Percentiles rank a stretch among this genome's conserved stretches.
phyloP scores from a whole-genome alignment of 2,888 invertebrate genomes.

The Tenthredo livida region DNA sequence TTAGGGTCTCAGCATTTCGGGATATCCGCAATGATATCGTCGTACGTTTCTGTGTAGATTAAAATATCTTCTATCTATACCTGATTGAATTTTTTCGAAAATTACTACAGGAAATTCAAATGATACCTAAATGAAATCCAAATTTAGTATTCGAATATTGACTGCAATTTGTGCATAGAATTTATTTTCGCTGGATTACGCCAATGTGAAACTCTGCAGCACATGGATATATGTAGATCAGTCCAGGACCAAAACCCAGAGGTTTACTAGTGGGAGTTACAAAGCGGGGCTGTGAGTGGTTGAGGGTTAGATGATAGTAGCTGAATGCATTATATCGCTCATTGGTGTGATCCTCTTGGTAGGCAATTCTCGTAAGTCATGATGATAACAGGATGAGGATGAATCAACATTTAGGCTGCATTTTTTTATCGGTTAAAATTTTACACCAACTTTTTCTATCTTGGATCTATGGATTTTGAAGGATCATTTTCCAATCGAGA shows the following conservation, averaged over 20 bases:
- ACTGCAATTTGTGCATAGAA: background rate
- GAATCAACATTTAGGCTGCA: background rate
- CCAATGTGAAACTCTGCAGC: slow-evolving; percentile 8
- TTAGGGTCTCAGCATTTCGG: background rate
- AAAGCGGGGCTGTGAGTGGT: slow-evolving; percentile 51
- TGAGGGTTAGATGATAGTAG: slow-evolving; percentile 49
- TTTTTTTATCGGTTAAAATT: background rate
- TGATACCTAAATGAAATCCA: background rate
- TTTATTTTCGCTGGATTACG: background rate
- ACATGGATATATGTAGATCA: slow-evolving; percentile 3
- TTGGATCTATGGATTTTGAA: background rate
- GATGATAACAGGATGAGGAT: slow-evolving; percentile 8
- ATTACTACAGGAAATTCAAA: background rate
- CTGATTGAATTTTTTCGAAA: background rate
- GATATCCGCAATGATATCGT: background rate
- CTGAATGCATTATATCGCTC: slow-evolving; percentile 44
- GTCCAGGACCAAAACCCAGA: background rate
- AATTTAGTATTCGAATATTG: background rate
- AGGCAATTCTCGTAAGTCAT: slow-evolving; percentile 30
- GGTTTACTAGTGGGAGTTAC: slow-evolving; percentile 17
- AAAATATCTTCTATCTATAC: background rate
- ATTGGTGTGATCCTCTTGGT: slow-evolving; percentile 17
- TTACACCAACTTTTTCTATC: background rate
- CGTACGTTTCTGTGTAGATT: background rate
- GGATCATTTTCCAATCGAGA: background rate